These are phyloP conservation scores for Oscheius sp. DNA, from an alignment of 2,888 invertebrate genomes.

Conservation along the genomic window DNA sequence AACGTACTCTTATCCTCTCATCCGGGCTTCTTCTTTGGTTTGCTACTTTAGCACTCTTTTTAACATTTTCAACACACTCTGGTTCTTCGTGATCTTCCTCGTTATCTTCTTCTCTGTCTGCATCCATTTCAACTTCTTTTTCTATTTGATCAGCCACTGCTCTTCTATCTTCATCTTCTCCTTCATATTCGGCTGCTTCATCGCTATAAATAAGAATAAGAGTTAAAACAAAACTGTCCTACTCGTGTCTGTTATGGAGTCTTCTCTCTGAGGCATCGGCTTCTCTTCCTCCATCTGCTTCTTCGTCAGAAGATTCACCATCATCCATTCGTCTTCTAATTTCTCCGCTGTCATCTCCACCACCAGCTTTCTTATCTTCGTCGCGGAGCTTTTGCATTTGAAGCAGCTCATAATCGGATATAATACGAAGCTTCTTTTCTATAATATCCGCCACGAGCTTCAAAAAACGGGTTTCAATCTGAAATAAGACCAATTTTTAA, in stretches of 20 bases:
- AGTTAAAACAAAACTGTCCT: background rate
- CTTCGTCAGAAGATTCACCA: slow-evolving; percentile 66
- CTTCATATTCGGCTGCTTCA: slow-evolving; percentile 70
- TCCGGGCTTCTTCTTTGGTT: background rate
- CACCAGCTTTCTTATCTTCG: slow-evolving; percentile 42
- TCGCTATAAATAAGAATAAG: slow-evolving; percentile 43
- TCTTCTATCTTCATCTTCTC: slow-evolving; percentile 67
- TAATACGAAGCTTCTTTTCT: slow-evolving; percentile 50
- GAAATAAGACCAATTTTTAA: slow-evolving; percentile 4
- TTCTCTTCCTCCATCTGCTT: slow-evolving; percentile 66
- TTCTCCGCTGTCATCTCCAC: slow-evolving; percentile 32
- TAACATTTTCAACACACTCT: slow-evolving; percentile 43
- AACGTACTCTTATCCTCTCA: slow-evolving; percentile 23
- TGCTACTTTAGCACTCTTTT: slow-evolving; percentile 6
- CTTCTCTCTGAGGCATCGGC: slow-evolving; percentile 69
- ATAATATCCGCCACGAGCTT: slow-evolving; percentile 47
- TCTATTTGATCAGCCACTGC: slow-evolving; percentile 37
- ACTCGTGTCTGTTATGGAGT: slow-evolving; percentile 64
- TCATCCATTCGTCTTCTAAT: slow-evolving; percentile 40
- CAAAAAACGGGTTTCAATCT: slow-evolving; percentile 79
- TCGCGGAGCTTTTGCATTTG: slow-evolving; percentile 46
- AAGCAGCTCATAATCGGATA: slow-evolving; percentile 54
- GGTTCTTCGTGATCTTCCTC: slow-evolving; percentile 75
- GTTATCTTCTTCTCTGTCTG: slow-evolving; percentile 41
- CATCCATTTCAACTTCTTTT: slow-evolving; percentile 14